phyloP scores from a whole-genome alignment of 2,113 vertebrate genomes.

The Mesembrinibis cayennensis region DNA sequence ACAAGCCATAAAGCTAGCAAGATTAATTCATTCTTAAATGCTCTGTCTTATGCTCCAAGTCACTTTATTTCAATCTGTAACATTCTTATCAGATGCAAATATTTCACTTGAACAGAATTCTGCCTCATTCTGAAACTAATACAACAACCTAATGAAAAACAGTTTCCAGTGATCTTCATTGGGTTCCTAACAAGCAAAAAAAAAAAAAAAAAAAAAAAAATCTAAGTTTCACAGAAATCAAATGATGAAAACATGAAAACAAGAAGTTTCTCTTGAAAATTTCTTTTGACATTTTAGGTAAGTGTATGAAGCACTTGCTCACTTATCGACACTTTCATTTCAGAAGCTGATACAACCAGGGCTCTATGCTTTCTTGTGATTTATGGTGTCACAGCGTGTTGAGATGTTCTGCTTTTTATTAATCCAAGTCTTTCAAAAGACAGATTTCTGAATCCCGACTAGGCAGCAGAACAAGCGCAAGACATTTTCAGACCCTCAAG shows the following conservation, averaged over 20 bases:
- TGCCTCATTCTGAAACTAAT: neutral
- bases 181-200: neutral
- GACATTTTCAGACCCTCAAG: neutral
- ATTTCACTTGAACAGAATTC: neutral
- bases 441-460: neutral
- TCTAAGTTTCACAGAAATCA: neutral
- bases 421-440: neutral
- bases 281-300: neutral
- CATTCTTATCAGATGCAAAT: neutral
- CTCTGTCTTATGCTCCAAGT: neutral
- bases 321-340: neutral
- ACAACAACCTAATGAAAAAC: neutral
- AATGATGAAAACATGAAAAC: neutral
- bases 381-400: neutral
- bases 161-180: neutral
- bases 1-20: neutral
- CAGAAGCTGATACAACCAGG: neutral
- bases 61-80: neutral
- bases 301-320: neutral
- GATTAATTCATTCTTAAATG: neutral
- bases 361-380: neutral
- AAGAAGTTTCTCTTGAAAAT: neutral
- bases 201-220: neutral
- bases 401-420: neutral
- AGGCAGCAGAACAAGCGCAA: accelerated